Conservation (phyloP, 2,797 vertebrate genomes). For the Myiotriccus ornatus region DNA sequence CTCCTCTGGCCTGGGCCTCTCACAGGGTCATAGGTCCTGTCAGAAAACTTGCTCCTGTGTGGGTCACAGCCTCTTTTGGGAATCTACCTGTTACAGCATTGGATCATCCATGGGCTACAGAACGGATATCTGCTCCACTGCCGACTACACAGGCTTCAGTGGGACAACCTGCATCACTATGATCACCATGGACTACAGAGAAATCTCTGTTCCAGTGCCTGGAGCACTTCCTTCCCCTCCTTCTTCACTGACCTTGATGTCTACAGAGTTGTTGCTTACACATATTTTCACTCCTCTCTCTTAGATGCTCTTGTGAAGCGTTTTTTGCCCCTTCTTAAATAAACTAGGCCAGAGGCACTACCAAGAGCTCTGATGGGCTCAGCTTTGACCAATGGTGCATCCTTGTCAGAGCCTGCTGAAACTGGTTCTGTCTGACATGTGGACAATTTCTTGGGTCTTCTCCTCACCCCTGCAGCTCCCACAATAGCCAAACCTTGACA, state of each 20-base stretch:
- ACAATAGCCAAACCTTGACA: background rate
- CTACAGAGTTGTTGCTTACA: background rate
- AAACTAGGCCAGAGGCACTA: background rate
- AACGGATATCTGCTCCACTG: background rate
- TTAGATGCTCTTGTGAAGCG: background rate
- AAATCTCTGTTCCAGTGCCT: background rate
- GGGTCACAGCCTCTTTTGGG: background rate
- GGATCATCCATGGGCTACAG: background rate
- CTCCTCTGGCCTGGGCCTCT: background rate
- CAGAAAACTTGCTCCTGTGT: background rate
- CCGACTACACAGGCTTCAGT: background rate
- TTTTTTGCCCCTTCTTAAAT: background rate
- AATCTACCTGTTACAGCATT: fast-evolving
- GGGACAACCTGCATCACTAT: background rate
- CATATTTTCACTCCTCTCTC: background rate
- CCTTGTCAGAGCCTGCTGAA: background rate
- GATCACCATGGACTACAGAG: fast-evolving
- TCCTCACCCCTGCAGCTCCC: background rate
- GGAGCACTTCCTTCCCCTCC: background rate
- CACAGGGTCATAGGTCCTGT: background rate
- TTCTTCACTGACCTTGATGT: background rate
- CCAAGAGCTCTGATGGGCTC: fast-evolving
- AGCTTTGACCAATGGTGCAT: background rate
- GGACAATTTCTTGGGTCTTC: background rate
- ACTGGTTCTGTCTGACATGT: background rate